These are phyloP conservation scores for Tupaia tana DNA, from an alignment of 2,113 vertebrate species.

Conservation along the genomic window DNA sequence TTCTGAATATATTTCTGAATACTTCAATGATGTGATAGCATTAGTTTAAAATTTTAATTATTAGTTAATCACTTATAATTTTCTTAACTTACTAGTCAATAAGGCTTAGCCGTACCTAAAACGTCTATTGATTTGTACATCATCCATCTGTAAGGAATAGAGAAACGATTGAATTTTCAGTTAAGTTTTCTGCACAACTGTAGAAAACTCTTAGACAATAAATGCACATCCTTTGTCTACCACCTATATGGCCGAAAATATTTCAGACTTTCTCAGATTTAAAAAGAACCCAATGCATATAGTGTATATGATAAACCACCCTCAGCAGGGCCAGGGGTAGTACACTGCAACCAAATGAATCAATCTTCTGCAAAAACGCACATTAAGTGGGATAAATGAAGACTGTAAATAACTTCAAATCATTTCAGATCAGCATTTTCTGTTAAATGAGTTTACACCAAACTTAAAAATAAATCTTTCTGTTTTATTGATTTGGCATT, in stretches of 20 bases:
- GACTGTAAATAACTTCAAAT: not conserved
- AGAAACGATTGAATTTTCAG: not conserved
- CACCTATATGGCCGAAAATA: not conserved
- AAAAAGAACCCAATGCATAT: not conserved
- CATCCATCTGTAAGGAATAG: not conserved
- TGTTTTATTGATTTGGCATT: not conserved
- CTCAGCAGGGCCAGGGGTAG: not conserved
- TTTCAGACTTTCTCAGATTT: conserved; percentile 5
- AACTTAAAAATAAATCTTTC: not conserved
- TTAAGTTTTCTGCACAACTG: not conserved
- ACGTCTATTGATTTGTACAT: not conserved
- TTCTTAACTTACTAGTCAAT: not conserved
- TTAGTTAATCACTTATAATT: not conserved
- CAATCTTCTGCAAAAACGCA: not conserved
- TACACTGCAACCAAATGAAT: not conserved
- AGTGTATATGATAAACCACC: not conserved
- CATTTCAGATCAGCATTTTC: not conserved
- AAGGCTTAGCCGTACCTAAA: not conserved
- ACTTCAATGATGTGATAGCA: not conserved
- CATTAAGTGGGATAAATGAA: not conserved
- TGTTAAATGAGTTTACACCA: not conserved
- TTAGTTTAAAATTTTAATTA: not conserved
- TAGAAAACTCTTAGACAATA: not conserved
- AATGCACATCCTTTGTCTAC: not conserved
- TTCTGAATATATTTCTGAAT: too few species aligned